Percentiles rank a stretch among this genome's conserved stretches.
Evolutionary conservation across 2,888 invertebrate species (phyloP).

Genomic region (Cryptus armator): DNA sequence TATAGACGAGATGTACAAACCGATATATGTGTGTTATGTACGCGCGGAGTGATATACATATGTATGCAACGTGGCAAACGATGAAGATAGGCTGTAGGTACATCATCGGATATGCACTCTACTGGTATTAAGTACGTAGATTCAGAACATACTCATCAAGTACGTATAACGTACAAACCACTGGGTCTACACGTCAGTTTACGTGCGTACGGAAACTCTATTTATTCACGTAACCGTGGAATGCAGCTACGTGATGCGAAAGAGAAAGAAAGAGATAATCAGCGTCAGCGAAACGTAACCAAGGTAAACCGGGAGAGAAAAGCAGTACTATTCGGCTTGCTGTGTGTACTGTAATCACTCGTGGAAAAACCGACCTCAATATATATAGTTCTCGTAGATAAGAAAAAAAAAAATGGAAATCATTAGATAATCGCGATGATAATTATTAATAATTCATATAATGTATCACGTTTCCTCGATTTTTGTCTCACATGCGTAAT

Average conservation of each 20-base stretch:
- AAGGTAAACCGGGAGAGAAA: constrained; percentile 32
- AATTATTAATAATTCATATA: neutral
- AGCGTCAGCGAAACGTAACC: constrained; percentile 57
- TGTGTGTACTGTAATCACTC: neutral
- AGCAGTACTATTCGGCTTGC: constrained; percentile 25
- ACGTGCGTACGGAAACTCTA: constrained; percentile 48
- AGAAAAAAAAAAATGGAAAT: neutral
- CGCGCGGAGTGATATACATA: neutral
- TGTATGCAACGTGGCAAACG: constrained; percentile 24
- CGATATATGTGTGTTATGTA: neutral
- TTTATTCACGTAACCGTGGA: constrained; percentile 59
- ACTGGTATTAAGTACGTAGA: constrained; percentile 35
- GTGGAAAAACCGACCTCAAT: neutral
- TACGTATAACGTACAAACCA: constrained; percentile 26
- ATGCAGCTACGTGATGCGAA: constrained; percentile 31
- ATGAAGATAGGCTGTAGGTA: constrained; percentile 36
- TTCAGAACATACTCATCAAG: constrained; percentile 13
- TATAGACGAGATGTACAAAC: neutral
- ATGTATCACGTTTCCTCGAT: neutral
- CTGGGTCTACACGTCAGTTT: constrained; percentile 44
- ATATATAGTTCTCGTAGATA: neutral
- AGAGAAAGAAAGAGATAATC: constrained; percentile 44
- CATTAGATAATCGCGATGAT: neutral
- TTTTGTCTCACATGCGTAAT: neutral
- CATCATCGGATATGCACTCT: constrained; percentile 37